phyloP scores from a whole-genome alignment of 2,113 vertebrate species.

The Pteropus alecto region DNA sequence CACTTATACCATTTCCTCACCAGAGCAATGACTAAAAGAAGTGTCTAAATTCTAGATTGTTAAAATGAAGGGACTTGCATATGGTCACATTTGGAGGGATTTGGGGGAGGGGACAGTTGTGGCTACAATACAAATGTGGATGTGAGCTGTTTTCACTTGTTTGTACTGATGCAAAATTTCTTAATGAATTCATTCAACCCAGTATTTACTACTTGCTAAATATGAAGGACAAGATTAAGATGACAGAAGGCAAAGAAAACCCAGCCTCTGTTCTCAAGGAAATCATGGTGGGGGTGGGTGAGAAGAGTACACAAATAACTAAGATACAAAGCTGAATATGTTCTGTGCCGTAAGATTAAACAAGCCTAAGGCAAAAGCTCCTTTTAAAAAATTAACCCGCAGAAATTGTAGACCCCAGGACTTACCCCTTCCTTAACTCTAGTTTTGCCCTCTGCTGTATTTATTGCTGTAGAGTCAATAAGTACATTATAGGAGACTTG shows the following conservation, averaged over 20 bases:
- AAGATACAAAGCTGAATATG: background rate
- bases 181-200: background rate
- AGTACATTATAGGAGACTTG: background rate
- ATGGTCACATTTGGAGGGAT: background rate
- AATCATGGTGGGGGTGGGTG: background rate
- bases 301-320: background rate
- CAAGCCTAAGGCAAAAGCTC: background rate
- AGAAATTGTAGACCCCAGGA: background rate
- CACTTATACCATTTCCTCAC: background rate
- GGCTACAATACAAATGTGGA: background rate
- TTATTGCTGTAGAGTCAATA: background rate
- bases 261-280: background rate
- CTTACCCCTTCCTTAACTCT: background rate
- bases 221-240: background rate
- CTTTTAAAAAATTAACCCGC: background rate
- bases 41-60: background rate
- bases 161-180: background rate
- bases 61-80: background rate
- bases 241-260: background rate
- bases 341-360: background rate
- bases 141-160: background rate
- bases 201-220: constrained; percentile 16
- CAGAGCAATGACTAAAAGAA: background rate
- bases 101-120: background rate
- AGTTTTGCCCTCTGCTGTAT: background rate